Percentiles rank a stretch among this genome's conserved stretches.
These are phyloP conservation scores for Megaceryle alcyon DNA, from an alignment of 2,797 vertebrate species.

Conservation along the genomic window DNA sequence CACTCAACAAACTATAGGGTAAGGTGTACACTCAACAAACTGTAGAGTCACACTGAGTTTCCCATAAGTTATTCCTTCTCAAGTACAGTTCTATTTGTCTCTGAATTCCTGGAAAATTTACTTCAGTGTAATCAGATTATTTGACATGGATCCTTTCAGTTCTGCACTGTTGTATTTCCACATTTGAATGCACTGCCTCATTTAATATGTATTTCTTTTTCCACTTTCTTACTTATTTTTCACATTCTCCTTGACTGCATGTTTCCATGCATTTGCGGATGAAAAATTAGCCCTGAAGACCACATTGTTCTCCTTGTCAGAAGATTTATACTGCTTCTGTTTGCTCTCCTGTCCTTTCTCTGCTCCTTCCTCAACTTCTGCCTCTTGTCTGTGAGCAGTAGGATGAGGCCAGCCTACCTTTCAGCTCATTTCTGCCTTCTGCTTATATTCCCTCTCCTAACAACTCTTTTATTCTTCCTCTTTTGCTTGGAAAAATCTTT, in stretches of 20 bases:
- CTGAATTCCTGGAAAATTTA: constrained; percentile 7
- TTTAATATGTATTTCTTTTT: constrained; percentile 11
- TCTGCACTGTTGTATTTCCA: background rate
- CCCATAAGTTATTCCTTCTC: background rate
- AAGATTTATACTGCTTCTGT: background rate
- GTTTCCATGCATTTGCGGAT: background rate
- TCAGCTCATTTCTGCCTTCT: background rate
- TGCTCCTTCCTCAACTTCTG: background rate
- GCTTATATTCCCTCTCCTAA: background rate
- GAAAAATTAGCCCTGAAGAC: constrained; percentile 12
- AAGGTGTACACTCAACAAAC: background rate
- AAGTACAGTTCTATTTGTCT: background rate
- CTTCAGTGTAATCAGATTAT: background rate
- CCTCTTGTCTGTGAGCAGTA: background rate
- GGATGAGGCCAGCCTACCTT: rapidly evolving
- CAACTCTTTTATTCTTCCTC: background rate
- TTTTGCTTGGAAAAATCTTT: background rate
- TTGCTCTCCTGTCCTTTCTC: background rate
- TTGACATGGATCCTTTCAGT: background rate
- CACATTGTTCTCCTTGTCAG: background rate
- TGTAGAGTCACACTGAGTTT: background rate
- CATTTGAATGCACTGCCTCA: background rate
- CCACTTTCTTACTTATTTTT: constrained; percentile 13
- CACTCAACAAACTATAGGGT: background rate
- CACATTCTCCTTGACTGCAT: background rate